A percentile compares a stretch with the other conserved stretches of the same genome.
phyloP scores from a whole-genome alignment of 2,797 vertebrate species.

The Oryzias sinensis region DNA sequence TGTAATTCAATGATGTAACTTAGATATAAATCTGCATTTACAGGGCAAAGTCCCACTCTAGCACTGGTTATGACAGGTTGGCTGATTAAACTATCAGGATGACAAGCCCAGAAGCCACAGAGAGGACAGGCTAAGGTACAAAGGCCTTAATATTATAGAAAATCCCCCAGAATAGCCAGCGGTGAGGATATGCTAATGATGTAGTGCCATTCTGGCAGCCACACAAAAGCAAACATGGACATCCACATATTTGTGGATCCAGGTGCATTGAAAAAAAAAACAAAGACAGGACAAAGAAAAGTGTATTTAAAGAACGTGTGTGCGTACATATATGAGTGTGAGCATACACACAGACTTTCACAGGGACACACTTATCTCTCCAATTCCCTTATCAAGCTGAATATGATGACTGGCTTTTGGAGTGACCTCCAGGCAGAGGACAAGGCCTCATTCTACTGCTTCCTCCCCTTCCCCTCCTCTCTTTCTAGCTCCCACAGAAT shows the following conservation, averaged over 20 bases:
- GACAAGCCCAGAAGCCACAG: slow-evolving; percentile 74
- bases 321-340: neutral
- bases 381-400: slow-evolving; percentile 80
- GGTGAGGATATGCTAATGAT: slow-evolving; percentile 76
- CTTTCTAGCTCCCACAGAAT: slow-evolving; percentile 87
- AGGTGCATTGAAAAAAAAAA: slow-evolving; percentile 29
- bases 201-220: slow-evolving; percentile 53
- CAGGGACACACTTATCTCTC: slow-evolving; percentile 64
- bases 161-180: slow-evolving; percentile 71
- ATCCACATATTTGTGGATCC: slow-evolving; percentile 23
- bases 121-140: slow-evolving; percentile 71
- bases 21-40: slow-evolving; percentile 78
- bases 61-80: slow-evolving; percentile 68
- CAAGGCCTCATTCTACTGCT: slow-evolving; percentile 84
- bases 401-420: slow-evolving; percentile 84
- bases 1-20: slow-evolving; percentile 79
- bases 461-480: slow-evolving; percentile 72
- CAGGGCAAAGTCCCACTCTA: slow-evolving; percentile 69
- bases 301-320: slow-evolving; percentile 1
- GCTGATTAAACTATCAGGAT: slow-evolving; percentile 76
- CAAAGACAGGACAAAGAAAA: neutral
- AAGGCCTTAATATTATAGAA: slow-evolving; percentile 72
- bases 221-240: slow-evolving; percentile 21
- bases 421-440: slow-evolving; percentile 92
- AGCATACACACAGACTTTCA: slow-evolving; percentile 21